These are phyloP conservation scores for Lepidotrigona ventralis DNA, from an alignment of 1,140 invertebrate genomes.

Conservation along the genomic window DNA sequence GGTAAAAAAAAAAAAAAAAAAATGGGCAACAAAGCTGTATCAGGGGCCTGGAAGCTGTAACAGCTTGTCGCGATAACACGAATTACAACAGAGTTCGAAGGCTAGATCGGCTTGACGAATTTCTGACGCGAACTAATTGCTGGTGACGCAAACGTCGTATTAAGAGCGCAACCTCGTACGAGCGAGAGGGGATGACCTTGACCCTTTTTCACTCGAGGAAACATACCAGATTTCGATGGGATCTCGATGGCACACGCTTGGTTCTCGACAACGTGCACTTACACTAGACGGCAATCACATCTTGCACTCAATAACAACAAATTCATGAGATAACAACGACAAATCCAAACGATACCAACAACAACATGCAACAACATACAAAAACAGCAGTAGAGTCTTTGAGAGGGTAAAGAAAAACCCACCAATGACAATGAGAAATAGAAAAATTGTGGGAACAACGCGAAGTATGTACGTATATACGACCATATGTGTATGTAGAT, in stretches of 20 bases:
- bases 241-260: background rate
- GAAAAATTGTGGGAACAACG: too few relatives aligned
- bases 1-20: background rate
- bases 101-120: constrained; percentile 24
- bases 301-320: too few relatives aligned
- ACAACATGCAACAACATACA: too few relatives aligned
- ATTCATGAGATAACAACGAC: too few relatives aligned
- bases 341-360: too few relatives aligned
- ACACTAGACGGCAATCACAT: too few relatives aligned
- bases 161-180: background rate
- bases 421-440: too few relatives aligned
- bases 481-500: too few relatives aligned
- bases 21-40: background rate
- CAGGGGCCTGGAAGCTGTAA: background rate
- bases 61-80: constrained; percentile 10
- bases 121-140: constrained; percentile 28
- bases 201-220: background rate
- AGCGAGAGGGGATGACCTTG: background rate
- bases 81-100: constrained; percentile 41
- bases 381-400: too few relatives aligned
- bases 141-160: constrained; percentile 2
- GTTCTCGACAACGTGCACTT: too few relatives aligned
- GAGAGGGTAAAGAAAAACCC: too few relatives aligned
- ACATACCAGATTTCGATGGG: background rate
- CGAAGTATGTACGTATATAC: too few relatives aligned